Evolutionary conservation across 1,140 invertebrate genomes (phyloP), one percentile per base, ranked within the genome.

Genomic region (Cyphomyrmex costatus): DNA sequence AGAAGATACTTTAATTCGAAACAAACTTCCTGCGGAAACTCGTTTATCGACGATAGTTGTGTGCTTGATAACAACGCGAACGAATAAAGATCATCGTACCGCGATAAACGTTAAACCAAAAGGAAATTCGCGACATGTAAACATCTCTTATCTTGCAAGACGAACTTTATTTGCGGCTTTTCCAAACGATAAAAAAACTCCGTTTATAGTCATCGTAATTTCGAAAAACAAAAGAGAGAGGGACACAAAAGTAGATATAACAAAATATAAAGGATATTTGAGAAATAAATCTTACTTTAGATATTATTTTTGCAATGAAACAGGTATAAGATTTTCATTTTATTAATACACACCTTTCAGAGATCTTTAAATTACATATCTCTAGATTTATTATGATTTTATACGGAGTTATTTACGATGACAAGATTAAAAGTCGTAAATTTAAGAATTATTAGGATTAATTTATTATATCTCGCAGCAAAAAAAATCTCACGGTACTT

Each of bases 31-130:
- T 53, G 24, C 49, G 46, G 70, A 53, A 76, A 19, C n/a, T 27
- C 33, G 5, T 24, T 24, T 12, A 51, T 14, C 4, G 36, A n/a
- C n/a, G 16, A 30, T 21, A n/a, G 51, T 42, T 42, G 10, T 42
- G 36, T 30, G 46, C 16, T 0, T 8, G 16, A 33, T 16, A 16
- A 49, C 46, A 49, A 56, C 21, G 21, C 10, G n/a, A n/a, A n/a
- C 24, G 10, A 24, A 63, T 30, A 78, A 78, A 78, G 12, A 78
- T 78, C 19, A 33, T 27, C n/a, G 10, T 24, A 27, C 10, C 3
- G 46, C 19, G 56, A 77, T 65, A 78, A 58, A 63, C 12, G n/a
- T 10, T 14, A 65, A 63, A 78, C 24, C 58, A 24, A 78, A 77
- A 21, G 24, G 24, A 78, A 63, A 19, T 42, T 42, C 16, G 27